Percentiles rank a stretch among this genome's conserved stretches.
Evolutionary conservation across 2,113 vertebrate genomes (phyloP).

Genomic region (Sardina pilchardus): DNA sequence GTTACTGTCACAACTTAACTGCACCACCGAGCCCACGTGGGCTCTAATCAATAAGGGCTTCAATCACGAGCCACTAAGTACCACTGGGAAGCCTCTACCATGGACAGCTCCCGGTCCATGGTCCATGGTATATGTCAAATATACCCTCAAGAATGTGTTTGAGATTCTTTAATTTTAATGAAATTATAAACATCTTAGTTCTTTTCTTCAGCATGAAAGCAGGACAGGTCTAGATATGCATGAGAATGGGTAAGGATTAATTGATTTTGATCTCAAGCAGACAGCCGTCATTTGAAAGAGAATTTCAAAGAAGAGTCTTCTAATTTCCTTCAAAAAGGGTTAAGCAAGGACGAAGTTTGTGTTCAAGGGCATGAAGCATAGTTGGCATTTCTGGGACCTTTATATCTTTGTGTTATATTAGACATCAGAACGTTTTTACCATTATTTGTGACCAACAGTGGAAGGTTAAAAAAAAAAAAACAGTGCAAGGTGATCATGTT

Average conservation of each 20-base stretch:
- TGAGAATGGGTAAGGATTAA: slow-evolving; percentile 16
- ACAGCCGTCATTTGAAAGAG: slow-evolving; percentile 22
- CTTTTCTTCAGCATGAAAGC: neutral
- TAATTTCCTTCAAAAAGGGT: slow-evolving; percentile 20
- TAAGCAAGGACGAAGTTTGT: neutral
- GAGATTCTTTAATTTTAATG: neutral
- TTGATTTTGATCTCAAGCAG: slow-evolving; percentile 21
- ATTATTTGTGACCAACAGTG: neutral
- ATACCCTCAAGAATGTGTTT: neutral
- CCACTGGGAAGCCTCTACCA: neutral
- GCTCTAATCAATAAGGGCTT: neutral
- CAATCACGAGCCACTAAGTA: neutral
- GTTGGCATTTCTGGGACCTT: neutral
- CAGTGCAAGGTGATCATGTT: neutral
- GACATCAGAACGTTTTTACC: neutral
- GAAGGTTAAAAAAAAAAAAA: neutral
- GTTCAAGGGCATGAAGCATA: neutral
- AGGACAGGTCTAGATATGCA: neutral
- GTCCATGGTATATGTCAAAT: neutral
- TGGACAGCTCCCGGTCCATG: neutral
- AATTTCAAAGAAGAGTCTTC: slow-evolving; percentile 16
- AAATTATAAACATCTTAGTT: neutral
- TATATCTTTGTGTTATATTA: neutral
- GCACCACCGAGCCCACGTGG: neutral
- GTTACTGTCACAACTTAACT: neutral